Conservation (phyloP, 2,113 vertebrate species). For the Hyaena hyaena region DNA sequence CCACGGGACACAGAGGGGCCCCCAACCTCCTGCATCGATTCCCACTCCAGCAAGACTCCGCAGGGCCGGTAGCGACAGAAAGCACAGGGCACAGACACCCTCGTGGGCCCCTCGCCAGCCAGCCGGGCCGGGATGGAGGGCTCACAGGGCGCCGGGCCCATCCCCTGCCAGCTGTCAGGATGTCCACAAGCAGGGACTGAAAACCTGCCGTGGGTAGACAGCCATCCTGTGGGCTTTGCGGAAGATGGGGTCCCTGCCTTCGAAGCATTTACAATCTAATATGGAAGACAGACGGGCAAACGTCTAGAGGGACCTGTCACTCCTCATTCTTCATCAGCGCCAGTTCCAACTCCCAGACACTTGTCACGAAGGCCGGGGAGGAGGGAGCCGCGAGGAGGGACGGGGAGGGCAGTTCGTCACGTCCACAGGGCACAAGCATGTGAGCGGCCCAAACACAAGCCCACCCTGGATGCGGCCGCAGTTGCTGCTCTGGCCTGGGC, state of each 20-base stretch:
- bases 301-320: not conserved
- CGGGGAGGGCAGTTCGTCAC: fast-evolving
- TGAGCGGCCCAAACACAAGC: fast-evolving
- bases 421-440: not conserved
- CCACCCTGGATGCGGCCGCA: fast-evolving
- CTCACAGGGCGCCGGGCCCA: fast-evolving
- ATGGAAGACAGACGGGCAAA: not conserved
- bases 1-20: fast-evolving
- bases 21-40: not conserved
- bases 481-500: fast-evolving
- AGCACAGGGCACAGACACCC: not conserved
- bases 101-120: fast-evolving
- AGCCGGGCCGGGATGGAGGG: not conserved
- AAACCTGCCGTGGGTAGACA: fast-evolving
- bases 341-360: not conserved
- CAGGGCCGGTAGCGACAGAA: not conserved
- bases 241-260: not conserved
- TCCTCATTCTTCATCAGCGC: not conserved
- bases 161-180: not conserved
- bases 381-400: too few relatives aligned
- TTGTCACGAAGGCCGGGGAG: fast-evolving
- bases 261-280: not conserved
- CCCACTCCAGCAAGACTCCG: not conserved
- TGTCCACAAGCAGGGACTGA: fast-evolving
- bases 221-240: fast-evolving